Evolutionary conservation across 2,113 vertebrate genomes (phyloP), one percentile per base, ranked within the genome.

Genomic region (Gobiocypris rarus): DNA sequence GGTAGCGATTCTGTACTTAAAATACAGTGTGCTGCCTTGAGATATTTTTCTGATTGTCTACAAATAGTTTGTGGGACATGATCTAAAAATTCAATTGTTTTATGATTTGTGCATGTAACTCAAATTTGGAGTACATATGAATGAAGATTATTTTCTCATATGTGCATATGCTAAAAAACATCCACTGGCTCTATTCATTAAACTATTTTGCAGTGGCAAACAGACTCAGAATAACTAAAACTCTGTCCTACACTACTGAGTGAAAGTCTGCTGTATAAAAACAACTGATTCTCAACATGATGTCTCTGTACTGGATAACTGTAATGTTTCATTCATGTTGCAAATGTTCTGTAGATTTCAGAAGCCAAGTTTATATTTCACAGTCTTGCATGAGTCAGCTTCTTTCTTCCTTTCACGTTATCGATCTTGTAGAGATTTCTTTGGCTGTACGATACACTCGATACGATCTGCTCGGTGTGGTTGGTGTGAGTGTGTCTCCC

Each of bases 21-120:
- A 81, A 61, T 38, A 65, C 52, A 86, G 22, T 48, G 75, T 71
- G 80, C 34, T 89, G 63, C 63, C 79, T 83, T 9, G 8, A 77
- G 86, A 77, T 73, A 83, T 43, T 73, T 58, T 38, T 82, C 86
- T 92, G 92, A 94, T 94, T 94, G 92, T 94, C 92, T 85, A 90
- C 83, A 89, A 82, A 85, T 87, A 56, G 74, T 58, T 70, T 48
- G 83, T 34, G 38, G 28, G 9, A 31, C 50, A n/a, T 81, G 61
- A 67, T 50, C n/a, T 52, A 81, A 70, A 48, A 81, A 70, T 76
- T 28, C 38, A 52, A 75, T 75, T 56, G 74, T 56, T 76, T 76
- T 38, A 52, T 52, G 9, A 34, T 56, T 38, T 76, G 70, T 48
- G 41, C n/a, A 73, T 73, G n/a, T 73, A 48, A 17, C 50, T 34